Evolutionary conservation across 2,888 invertebrate genomes (phyloP).

Genomic region (Chydorus sphaericus): DNA sequence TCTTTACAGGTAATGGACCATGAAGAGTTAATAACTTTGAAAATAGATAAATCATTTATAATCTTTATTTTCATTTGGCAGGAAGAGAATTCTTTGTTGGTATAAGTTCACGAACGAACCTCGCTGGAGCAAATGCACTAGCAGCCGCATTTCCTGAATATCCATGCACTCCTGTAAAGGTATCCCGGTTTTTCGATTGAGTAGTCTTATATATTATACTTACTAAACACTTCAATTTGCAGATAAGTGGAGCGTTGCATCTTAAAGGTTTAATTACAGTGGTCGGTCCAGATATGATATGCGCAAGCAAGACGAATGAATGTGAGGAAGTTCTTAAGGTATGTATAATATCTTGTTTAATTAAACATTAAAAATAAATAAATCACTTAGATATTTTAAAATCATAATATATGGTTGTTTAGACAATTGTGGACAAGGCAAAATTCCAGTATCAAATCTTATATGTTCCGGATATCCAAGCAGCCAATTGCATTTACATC

Average conservation of each 20-base stretch:
- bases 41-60: background rate
- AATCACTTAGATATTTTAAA: too few relatives aligned
- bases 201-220: background rate
- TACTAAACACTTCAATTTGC: background rate
- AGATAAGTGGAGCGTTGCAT: slow-evolving; percentile 53
- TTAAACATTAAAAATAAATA: slow-evolving; percentile 2
- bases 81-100: slow-evolving; percentile 88
- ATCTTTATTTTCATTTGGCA: slow-evolving; percentile 30
- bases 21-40: too few relatives aligned
- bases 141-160: slow-evolving; percentile 94
- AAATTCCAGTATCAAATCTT: slow-evolving; percentile 79
- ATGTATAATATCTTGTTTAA: slow-evolving; percentile 19
- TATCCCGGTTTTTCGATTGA: too few relatives aligned
- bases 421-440: slow-evolving; percentile 80
- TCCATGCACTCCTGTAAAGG: slow-evolving; percentile 84
- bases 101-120: slow-evolving; percentile 77
- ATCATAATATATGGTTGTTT: slow-evolving; percentile 23
- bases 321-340: slow-evolving; percentile 72
- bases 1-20: too few relatives aligned
- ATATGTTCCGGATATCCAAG: slow-evolving; percentile 74
- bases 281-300: slow-evolving; percentile 79
- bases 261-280: slow-evolving; percentile 76
- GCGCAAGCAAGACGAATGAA: slow-evolving; percentile 65
- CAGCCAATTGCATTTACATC: slow-evolving; percentile 82
- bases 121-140: slow-evolving; percentile 80